A percentile compares a stretch with the other conserved stretches of the same genome.
Evolutionary conservation across 2,113 vertebrate genomes (phyloP).

Genomic region (Heptranchias perlo): DNA sequence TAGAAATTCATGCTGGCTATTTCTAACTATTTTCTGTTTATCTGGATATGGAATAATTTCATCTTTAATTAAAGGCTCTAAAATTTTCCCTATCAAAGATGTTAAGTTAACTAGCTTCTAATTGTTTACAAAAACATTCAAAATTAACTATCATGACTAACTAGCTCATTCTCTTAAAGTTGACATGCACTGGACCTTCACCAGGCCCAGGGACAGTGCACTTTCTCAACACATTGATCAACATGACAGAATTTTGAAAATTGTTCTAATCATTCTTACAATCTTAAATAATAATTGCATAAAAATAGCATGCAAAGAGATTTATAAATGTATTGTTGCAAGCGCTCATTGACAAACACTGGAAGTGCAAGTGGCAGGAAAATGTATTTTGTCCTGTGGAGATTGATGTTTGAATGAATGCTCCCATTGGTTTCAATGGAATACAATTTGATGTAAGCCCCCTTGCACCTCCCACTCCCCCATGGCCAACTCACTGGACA

Average conservation of each 20-base stretch:
- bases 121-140: background rate
- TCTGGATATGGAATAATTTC: too few relatives aligned
- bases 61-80: too few relatives aligned
- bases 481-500: background rate
- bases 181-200: background rate
- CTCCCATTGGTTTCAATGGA: background rate
- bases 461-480: background rate
- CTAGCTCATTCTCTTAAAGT: background rate
- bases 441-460: background rate
- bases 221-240: background rate
- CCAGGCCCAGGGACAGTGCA: background rate
- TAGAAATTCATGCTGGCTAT: too few relatives aligned
- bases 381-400: background rate
- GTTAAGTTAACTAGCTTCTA: background rate
- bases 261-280: too few relatives aligned
- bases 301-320: background rate
- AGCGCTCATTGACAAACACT: background rate
- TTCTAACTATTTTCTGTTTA: too few relatives aligned
- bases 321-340: background rate
- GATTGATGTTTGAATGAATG: background rate
- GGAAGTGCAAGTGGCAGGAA: background rate
- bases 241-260: background rate
- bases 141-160: background rate
- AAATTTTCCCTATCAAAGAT: too few relatives aligned
- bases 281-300: background rate